Percentiles rank a stretch among this genome's conserved stretches.
phyloP scores from a whole-genome alignment of 2,888 invertebrate species.

The Phengaris arion region DNA sequence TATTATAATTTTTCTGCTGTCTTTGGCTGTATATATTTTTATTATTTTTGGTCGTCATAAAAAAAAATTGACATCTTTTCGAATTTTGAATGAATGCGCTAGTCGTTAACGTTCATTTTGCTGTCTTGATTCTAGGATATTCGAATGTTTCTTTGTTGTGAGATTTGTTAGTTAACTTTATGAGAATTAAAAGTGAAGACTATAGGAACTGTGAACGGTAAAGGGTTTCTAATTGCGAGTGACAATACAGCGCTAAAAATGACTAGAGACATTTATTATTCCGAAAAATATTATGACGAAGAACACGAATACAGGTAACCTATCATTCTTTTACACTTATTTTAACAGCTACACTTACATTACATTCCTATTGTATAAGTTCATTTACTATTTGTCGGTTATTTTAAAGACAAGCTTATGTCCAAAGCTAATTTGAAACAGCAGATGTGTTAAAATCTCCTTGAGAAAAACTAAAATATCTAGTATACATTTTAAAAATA shows the following conservation, averaged over 20 bases:
- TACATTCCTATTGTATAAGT: not conserved
- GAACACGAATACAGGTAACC: slow-evolving; percentile 92
- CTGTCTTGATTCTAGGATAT: slow-evolving; percentile 34
- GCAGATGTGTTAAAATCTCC: not conserved
- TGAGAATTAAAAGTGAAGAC: not conserved
- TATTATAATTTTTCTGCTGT: not conserved
- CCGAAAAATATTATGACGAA: slow-evolving; percentile 95
- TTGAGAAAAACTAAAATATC: not conserved
- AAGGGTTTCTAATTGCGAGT: not conserved
- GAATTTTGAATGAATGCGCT: slow-evolving; percentile 53
- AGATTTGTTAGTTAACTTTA: slow-evolving; percentile 31
- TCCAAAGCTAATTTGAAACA: not conserved
- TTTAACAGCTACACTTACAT: not conserved
- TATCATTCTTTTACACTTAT: not conserved
- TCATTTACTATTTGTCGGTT: not conserved
- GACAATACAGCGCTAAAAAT: slow-evolving; percentile 51
- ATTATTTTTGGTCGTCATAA: not conserved
- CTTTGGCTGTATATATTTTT: not conserved
- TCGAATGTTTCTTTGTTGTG: slow-evolving; percentile 38
- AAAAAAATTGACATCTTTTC: slow-evolving; percentile 42
- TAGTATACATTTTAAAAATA: not conserved
- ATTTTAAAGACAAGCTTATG: not conserved
- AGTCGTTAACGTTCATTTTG: slow-evolving; percentile 49
- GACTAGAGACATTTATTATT: slow-evolving; percentile 92
- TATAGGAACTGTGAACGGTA: not conserved